phyloP scores from a whole-genome alignment of 2,113 vertebrate species.

The Amphiprion percula region DNA sequence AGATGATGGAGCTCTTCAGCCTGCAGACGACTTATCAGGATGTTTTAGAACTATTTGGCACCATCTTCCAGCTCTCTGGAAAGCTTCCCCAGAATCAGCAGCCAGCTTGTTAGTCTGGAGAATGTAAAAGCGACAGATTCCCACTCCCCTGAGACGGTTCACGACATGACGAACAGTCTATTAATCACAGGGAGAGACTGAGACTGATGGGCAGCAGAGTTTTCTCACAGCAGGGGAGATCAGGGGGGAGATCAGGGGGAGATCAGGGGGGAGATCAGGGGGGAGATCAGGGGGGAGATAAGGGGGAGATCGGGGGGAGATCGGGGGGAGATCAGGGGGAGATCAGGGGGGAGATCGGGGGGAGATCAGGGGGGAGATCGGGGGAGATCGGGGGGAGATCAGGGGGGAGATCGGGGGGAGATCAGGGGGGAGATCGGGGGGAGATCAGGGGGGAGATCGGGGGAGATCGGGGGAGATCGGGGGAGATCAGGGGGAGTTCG shows the following conservation, averaged over 20 bases:
- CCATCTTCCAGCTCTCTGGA: not conserved
- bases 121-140: conserved; percentile 32
- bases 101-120: conserved; percentile 17
- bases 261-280: not conserved
- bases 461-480: too few species aligned
- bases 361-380: too few species aligned
- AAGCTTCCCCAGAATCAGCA: conserved; percentile 20
- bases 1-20: not conserved
- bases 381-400: too few species aligned
- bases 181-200: conserved; percentile 16
- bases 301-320: too few species aligned
- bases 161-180: conserved; percentile 14
- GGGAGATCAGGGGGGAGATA: too few species aligned
- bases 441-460: too few species aligned
- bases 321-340: too few species aligned
- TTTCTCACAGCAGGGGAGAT: not conserved
- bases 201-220: not conserved
- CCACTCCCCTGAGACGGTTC: conserved; percentile 36
- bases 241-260: not conserved
- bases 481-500: too few species aligned
- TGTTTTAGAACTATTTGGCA: conserved; percentile 4
- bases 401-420: too few species aligned
- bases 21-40: not conserved
- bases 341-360: too few species aligned
- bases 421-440: too few species aligned